Conservation (phyloP, 2,888 invertebrate species). For the Branchinecta sandiegonensis region DNA sequence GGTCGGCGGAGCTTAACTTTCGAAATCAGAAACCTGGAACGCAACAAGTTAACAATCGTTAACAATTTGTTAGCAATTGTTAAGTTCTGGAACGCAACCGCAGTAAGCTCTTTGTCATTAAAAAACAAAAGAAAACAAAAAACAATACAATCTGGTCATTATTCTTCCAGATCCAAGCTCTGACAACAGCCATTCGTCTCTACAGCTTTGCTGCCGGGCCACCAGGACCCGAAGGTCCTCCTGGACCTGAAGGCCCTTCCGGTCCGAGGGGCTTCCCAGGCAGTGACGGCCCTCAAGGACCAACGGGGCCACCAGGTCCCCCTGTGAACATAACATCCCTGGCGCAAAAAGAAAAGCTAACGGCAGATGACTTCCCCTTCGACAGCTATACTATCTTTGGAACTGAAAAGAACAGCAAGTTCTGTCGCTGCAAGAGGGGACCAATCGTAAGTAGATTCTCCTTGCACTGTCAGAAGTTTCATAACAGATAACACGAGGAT, state of each 20-base stretch:
- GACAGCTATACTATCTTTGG: slow-evolving; percentile 22
- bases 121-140: too few relatives aligned
- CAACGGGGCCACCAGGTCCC: slow-evolving; percentile 29
- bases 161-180: slow-evolving; percentile 37
- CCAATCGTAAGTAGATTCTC: slow-evolving; percentile 40
- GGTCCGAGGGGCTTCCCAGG: slow-evolving; percentile 39
- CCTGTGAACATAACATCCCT: slow-evolving; percentile 23
- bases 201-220: slow-evolving; percentile 42
- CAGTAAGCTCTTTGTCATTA: too few relatives aligned
- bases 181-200: slow-evolving; percentile 41
- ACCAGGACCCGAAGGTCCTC: slow-evolving; percentile 39
- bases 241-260: slow-evolving; percentile 37
- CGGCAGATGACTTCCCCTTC: slow-evolving; percentile 20
- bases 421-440: slow-evolving; percentile 50
- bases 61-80: too few relatives aligned
- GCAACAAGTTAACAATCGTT: too few relatives aligned
- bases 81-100: too few relatives aligned
- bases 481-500: too few relatives aligned
- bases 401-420: slow-evolving; percentile 29
- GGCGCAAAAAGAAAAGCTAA: slow-evolving; percentile 7
- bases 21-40: too few relatives aligned
- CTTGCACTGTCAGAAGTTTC: too few relatives aligned
- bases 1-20: too few relatives aligned
- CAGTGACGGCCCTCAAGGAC: slow-evolving; percentile 29
- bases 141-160: background rate